phyloP scores from a whole-genome alignment of 2,888 invertebrate species.

The Protophormia terraenovae region DNA sequence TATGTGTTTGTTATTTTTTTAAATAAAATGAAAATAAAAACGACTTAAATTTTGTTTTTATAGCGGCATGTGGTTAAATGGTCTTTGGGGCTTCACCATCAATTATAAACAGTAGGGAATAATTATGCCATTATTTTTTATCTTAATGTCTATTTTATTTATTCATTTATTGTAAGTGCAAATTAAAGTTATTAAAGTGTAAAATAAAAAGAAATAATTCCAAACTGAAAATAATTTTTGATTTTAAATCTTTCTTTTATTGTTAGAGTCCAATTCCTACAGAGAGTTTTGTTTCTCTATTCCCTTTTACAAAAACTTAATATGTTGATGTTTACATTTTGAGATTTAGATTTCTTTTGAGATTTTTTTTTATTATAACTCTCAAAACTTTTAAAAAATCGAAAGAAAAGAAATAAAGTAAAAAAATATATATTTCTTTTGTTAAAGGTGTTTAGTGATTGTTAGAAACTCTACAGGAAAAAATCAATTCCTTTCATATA shows the following conservation, averaged over 20 bases:
- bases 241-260: not conserved
- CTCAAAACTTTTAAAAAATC: not conserved
- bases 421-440: slow-evolving; percentile 46
- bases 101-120: slow-evolving; percentile 53
- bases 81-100: slow-evolving; percentile 44
- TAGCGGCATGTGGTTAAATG: slow-evolving; percentile 47
- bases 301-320: not conserved
- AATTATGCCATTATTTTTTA: slow-evolving; percentile 51
- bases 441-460: slow-evolving; percentile 63
- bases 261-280: not conserved
- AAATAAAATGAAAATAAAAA: not conserved
- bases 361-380: not conserved
- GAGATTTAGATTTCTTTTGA: not conserved
- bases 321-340: not conserved
- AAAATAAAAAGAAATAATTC: not conserved
- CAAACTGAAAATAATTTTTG: not conserved
- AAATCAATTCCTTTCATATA: slow-evolving; percentile 64
- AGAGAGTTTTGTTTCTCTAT: not conserved
- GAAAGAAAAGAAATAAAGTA: not conserved
- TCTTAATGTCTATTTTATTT: slow-evolving; percentile 56
- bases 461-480: slow-evolving; percentile 54
- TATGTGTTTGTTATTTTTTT: not conserved
- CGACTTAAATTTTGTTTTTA: not conserved
- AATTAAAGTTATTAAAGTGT: slow-evolving; percentile 34
- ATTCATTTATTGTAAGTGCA: slow-evolving; percentile 39